phyloP scores from a whole-genome alignment of 2,888 invertebrate genomes.

The Dusona sp. region DNA sequence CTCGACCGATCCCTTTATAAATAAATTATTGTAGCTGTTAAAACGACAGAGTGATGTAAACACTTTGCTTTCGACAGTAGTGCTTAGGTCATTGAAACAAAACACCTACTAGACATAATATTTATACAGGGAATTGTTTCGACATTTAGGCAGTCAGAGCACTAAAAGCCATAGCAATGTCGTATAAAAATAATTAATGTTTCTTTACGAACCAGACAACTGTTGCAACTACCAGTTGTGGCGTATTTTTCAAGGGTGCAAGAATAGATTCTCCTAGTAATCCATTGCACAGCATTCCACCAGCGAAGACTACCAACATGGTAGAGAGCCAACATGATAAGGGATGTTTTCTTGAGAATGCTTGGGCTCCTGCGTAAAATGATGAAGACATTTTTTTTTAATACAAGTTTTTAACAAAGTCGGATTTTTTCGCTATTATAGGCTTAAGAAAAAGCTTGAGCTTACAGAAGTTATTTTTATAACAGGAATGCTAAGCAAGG shows the following conservation, averaged over 20 bases:
- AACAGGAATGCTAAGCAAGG: not conserved
- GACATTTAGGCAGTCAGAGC: not conserved
- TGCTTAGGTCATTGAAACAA: not conserved
- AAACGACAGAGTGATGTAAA: not conserved
- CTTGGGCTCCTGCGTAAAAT: conserved; percentile 89
- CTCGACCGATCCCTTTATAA: too few relatives aligned
- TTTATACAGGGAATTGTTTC: not conserved
- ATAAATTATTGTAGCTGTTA: too few relatives aligned
- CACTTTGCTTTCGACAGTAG: not conserved
- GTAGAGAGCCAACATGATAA: conserved; percentile 99
- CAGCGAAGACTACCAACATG: conserved; percentile 99
- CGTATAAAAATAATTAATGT: not conserved
- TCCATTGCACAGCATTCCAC: conserved; percentile 97
- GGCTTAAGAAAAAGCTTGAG: not conserved
- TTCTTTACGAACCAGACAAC: conserved; percentile 92
- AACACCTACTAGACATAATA: not conserved
- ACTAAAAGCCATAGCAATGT: conserved; percentile 11
- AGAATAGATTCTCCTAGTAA: conserved; percentile 98
- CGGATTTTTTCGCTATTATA: conserved; percentile 10
- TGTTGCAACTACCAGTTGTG: conserved; percentile 96
- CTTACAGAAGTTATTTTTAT: not conserved
- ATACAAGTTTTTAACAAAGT: not conserved
- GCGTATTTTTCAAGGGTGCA: conserved; percentile 97
- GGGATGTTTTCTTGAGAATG: conserved; percentile 98
- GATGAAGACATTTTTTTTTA: not conserved